Percentiles rank a stretch among this genome's conserved stretches.
These are phyloP conservation scores for Neoascia interrupta DNA, from an alignment of 2,888 invertebrate genomes.

Conservation along the genomic window DNA sequence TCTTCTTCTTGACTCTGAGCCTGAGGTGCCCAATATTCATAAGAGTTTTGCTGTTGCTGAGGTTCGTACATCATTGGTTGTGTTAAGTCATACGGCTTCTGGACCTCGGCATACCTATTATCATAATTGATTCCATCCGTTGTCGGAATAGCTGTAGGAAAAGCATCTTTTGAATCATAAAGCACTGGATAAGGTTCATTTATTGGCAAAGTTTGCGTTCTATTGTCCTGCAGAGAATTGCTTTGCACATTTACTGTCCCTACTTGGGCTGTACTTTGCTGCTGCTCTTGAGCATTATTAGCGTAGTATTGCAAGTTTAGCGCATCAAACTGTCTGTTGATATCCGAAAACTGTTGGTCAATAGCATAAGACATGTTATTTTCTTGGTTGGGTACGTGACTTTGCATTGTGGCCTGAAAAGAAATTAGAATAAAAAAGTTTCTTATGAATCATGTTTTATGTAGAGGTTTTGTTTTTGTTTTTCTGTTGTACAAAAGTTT, in stretches of 20 bases:
- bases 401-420: too few species aligned
- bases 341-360: conserved; percentile 78
- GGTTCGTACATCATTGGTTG: conserved; percentile 61
- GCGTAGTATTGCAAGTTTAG: conserved; percentile 76
- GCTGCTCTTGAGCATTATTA: conserved; percentile 25
- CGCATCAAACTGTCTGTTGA: conserved; percentile 78
- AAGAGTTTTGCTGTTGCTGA: conserved; percentile 49
- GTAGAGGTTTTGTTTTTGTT: too few species aligned
- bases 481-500: too few species aligned
- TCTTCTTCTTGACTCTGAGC: conserved; percentile 44
- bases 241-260: conserved; percentile 26
- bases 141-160: conserved; percentile 6
- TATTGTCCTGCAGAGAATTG: conserved; percentile 8
- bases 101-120: conserved; percentile 42
- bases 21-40: conserved; percentile 56
- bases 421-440: too few species aligned
- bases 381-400: too few species aligned
- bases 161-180: conserved; percentile 44
- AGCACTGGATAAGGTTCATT: conserved; percentile 56
- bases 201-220: background rate
- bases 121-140: conserved; percentile 17
- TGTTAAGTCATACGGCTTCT: conserved; percentile 18
- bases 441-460: too few species aligned
- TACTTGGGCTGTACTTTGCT: conserved; percentile 58
- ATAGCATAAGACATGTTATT: too few species aligned